Evolutionary conservation across 2,113 vertebrate genomes (phyloP), one percentile per base, ranked within the genome.

Genomic region (Tylochromis polylepis): DNA sequence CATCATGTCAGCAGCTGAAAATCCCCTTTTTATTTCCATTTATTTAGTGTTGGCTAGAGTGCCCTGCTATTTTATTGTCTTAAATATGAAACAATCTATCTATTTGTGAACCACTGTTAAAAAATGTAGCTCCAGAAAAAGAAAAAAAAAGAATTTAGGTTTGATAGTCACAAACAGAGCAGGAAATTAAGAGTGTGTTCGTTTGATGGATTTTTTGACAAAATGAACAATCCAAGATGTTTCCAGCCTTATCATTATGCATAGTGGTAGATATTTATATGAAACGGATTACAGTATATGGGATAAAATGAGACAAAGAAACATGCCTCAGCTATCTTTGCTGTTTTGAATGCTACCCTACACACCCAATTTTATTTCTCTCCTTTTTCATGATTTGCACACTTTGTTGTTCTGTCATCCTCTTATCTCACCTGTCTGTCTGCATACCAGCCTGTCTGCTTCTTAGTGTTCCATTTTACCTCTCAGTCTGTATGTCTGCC

Each of bases 401-500:
- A 8, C 60, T 58, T 79, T 83, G 46, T 79, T 87, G 14, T 85
- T 60, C 57, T 81, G 41, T 43, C 22, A 2, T 51, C 22, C 11
- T 67, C 43, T 83, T 83, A 82, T 82, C 79, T 88, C 79, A 83
- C 85, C 87, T 86, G 81, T 83, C 75, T 89, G 59, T 84, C 81
- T 57, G 81, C 79, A 88, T 89, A 90, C 88, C 88, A 27, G 36
- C 62, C 79, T 83, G 84, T 93, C 89, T 93, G 90, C 82, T 89
- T 51, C 75, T 84, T 70, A 57, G 22, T 84, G 53, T 75, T 70
- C 24, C 87, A 89, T 87, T 89, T 79, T 82, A 67, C 84, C 51
- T 85, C 90, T 91, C 78, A 89, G 90, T 82, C 89, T 91, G 91
- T 82, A 7, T 91, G 88, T 93, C 92, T 94, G 93, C 91, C 91